These are phyloP conservation scores for Labeo calbasu DNA, from an alignment of 2,797 vertebrate species.

Conservation along the genomic window DNA sequence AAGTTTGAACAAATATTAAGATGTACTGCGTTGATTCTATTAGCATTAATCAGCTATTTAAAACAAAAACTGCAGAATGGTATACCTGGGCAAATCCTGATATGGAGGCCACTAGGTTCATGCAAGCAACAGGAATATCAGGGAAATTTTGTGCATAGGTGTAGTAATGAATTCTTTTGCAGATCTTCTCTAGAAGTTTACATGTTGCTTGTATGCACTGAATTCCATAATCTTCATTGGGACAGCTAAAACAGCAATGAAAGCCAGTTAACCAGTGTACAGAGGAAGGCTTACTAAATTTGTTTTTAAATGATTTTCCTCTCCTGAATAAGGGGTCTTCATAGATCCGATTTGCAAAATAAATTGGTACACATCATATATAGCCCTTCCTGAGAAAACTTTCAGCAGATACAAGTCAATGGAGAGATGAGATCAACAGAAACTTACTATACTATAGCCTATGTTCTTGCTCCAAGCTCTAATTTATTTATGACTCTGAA, in stretches of 20 bases:
- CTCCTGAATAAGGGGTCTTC: background rate
- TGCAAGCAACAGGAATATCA: conserved; percentile 69
- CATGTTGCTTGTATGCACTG: conserved; percentile 71
- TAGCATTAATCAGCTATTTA: background rate
- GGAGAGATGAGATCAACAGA: background rate
- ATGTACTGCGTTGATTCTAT: too few relatives aligned
- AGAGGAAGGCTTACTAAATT: too few relatives aligned
- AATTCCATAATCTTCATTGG: conserved; percentile 60
- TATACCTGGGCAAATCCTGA: conserved; percentile 63
- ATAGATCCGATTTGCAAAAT: too few relatives aligned
- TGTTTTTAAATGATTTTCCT: background rate
- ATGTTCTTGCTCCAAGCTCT: background rate
- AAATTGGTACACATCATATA: background rate
- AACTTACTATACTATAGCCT: background rate
- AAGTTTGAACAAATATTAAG: background rate
- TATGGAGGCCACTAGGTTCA: conserved; percentile 72
- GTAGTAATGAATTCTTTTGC: conserved; percentile 57
- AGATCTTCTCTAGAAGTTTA: conserved; percentile 78
- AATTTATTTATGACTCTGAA: too few relatives aligned
- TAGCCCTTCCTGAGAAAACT: background rate
- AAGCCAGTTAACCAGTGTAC: background rate
- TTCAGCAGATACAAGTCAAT: background rate
- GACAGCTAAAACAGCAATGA: conserved; percentile 54
- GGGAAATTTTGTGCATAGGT: rapidly evolving
- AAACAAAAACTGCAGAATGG: background rate